A percentile compares a stretch with the other conserved stretches of the same genome.
Evolutionary conservation across 2,888 invertebrate species (phyloP).

Genomic region (Corbicula japonica): DNA sequence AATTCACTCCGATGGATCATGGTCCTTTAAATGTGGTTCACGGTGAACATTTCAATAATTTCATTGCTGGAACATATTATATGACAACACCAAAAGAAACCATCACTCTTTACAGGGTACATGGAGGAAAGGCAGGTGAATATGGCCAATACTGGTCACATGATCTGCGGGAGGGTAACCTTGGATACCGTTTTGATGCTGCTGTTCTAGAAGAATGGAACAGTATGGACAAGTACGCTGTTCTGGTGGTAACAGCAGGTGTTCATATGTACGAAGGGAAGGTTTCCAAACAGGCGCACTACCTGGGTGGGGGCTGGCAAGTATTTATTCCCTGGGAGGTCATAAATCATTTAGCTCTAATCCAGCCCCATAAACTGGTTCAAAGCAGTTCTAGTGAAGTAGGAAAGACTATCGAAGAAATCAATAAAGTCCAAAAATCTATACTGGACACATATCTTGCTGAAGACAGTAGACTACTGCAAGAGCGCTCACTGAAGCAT

Average conservation of each 20-base stretch:
- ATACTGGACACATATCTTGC: background rate
- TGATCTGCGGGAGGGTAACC: constrained; percentile 13
- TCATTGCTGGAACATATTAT: constrained; percentile 10
- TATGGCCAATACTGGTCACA: constrained; percentile 19
- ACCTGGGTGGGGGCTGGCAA: constrained; percentile 18
- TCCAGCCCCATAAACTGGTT: constrained; percentile 8
- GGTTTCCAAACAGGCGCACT: constrained; percentile 9
- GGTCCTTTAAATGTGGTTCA: constrained; percentile 3
- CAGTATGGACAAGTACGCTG: background rate
- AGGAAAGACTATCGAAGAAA: background rate
- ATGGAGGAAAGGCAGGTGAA: constrained; percentile 6
- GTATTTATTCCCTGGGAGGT: constrained; percentile 14
- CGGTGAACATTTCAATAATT: constrained; percentile 9
- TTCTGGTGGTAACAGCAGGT: constrained; percentile 6
- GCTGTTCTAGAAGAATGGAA: constrained; percentile 18
- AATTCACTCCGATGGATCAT: constrained; percentile 3
- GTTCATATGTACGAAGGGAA: constrained; percentile 21
- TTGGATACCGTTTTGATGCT: constrained; percentile 10
- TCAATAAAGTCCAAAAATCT: background rate
- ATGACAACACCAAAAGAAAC: constrained; percentile 19
- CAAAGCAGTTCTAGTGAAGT: background rate
- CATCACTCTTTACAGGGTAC: background rate
- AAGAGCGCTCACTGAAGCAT: background rate
- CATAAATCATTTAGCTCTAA: background rate
- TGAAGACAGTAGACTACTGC: background rate